These are phyloP conservation scores for Myiotriccus ornatus DNA, from an alignment of 2,797 vertebrate species.

Conservation along the genomic window DNA sequence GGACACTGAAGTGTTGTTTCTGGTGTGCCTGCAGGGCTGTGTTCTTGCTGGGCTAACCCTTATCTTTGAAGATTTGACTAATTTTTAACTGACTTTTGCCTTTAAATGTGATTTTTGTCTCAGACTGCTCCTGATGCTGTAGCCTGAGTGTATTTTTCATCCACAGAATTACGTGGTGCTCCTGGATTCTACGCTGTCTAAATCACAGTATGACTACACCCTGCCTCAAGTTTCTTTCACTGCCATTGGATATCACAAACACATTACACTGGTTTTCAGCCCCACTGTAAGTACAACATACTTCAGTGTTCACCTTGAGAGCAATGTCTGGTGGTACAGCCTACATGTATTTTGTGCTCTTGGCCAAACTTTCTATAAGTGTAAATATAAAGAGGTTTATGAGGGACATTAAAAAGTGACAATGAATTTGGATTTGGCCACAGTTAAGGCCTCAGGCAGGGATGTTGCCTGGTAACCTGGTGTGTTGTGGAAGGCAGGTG, in stretches of 20 bases:
- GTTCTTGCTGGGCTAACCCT: not conserved
- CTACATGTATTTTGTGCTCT: not conserved
- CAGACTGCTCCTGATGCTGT: not conserved
- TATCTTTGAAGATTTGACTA: not conserved
- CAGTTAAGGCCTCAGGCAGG: not conserved
- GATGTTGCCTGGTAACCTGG: not conserved
- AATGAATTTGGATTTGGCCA: not conserved
- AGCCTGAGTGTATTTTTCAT: not conserved
- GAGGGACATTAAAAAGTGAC: not conserved
- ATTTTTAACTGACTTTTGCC: not conserved
- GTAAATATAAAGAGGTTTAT: not conserved
- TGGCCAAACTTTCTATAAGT: not conserved
- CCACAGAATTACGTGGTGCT: constrained; percentile 91
- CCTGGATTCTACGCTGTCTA: constrained; percentile 89
- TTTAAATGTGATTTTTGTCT: not conserved
- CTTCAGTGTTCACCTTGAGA: not conserved
- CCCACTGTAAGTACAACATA: constrained; percentile 83
- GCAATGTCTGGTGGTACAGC: not conserved
- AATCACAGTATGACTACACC: constrained; percentile 92
- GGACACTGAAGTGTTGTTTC: not conserved
- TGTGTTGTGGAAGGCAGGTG: not conserved
- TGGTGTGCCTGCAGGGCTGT: not conserved
- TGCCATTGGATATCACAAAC: constrained; percentile 92
- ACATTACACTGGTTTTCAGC: constrained; percentile 90
- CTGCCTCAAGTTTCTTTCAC: constrained; percentile 93